These are phyloP conservation scores for Sebastolobus alascanus DNA, from an alignment of 2,797 vertebrate species.

Conservation along the genomic window DNA sequence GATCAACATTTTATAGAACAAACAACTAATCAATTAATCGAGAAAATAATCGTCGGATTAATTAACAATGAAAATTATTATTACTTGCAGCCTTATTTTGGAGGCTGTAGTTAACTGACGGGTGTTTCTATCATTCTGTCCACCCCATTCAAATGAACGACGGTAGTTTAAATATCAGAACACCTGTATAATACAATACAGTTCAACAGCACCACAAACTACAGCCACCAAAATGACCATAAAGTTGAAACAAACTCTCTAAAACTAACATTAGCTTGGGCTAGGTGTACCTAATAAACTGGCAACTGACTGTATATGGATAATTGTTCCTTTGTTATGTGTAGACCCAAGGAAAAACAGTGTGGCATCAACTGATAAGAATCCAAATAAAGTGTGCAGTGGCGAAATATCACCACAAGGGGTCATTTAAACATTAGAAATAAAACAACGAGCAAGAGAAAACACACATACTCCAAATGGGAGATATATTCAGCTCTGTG, in stretches of 20 bases:
- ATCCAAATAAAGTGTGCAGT: slow-evolving; percentile 42
- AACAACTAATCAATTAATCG: too few relatives aligned
- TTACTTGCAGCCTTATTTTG: neutral
- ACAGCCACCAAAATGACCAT: neutral
- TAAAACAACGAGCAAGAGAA: slow-evolving; percentile 8
- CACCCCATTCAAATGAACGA: neutral
- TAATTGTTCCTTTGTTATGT: neutral
- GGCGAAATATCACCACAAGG: slow-evolving; percentile 71
- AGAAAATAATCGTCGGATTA: too few relatives aligned
- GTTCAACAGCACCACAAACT: neutral
- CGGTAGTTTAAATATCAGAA: neutral
- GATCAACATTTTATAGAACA: too few relatives aligned
- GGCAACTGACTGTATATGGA: neutral
- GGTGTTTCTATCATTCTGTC: neutral
- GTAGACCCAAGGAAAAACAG: neutral
- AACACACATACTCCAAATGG: neutral
- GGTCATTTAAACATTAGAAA: slow-evolving; percentile 75
- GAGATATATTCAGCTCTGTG: slow-evolving; percentile 2
- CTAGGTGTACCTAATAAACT: neutral
- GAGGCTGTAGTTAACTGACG: neutral
- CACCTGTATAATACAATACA: neutral
- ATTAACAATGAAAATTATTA: too few relatives aligned
- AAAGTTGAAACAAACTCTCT: neutral
- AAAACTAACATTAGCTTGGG: neutral
- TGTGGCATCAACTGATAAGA: neutral